A percentile compares a stretch with the other conserved stretches of the same genome.
Conservation (phyloP, 2,113 vertebrate genomes). For the Recurvirostra avosetta region DNA sequence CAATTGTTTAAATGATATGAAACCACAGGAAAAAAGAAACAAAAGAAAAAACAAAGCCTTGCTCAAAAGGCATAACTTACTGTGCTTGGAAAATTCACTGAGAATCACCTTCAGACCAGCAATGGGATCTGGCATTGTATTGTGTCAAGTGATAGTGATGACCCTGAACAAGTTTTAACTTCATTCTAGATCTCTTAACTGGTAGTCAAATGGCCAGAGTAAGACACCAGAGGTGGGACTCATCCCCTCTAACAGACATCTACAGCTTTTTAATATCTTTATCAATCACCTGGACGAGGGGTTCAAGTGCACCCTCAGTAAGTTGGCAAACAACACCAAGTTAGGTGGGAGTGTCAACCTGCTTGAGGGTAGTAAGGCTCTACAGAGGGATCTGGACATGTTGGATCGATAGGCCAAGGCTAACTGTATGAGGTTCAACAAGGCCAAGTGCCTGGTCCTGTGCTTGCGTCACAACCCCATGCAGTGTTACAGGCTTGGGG, state of each 20-base stretch:
- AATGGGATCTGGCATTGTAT: neutral
- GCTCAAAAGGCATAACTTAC: neutral
- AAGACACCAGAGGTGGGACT: neutral
- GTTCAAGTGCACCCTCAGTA: too few relatives aligned
- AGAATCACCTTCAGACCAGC: neutral
- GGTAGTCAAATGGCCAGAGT: neutral
- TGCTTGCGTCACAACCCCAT: too few relatives aligned
- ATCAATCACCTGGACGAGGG: too few relatives aligned
- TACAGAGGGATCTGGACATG: too few relatives aligned
- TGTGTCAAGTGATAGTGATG: neutral
- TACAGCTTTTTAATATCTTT: too few relatives aligned
- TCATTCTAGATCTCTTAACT: neutral
- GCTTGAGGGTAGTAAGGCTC: too few relatives aligned
- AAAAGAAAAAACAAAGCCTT: neutral
- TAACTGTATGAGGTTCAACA: too few relatives aligned
- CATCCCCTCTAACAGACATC: neutral
- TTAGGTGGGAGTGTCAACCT: too few relatives aligned
- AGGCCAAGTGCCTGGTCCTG: too few relatives aligned
- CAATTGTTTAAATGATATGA: fast-evolving
- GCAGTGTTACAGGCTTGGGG: too few relatives aligned
- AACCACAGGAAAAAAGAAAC: neutral
- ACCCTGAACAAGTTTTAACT: neutral
- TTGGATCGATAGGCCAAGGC: too few relatives aligned
- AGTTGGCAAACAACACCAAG: too few relatives aligned
- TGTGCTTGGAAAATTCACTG: neutral